Conservation (phyloP, 2,888 invertebrate genomes). For the Serripes groenlandicus region DNA sequence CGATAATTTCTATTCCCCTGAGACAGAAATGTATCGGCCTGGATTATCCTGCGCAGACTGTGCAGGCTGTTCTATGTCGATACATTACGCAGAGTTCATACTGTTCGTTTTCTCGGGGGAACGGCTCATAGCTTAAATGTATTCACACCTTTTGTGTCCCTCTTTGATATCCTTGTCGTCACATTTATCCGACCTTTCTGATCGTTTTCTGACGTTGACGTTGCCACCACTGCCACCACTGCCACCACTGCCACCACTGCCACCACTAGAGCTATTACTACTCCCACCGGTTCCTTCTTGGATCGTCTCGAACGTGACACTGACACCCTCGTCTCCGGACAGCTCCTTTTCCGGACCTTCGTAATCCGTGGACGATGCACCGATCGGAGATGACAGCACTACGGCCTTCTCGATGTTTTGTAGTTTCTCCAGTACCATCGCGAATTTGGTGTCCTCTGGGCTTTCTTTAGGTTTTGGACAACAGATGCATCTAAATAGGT, state of each 20-base stretch:
- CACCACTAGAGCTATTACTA: neutral
- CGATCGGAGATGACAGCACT: neutral
- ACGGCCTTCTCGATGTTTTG: conserved; percentile 67
- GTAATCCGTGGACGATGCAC: neutral
- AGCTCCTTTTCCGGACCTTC: conserved; percentile 24
- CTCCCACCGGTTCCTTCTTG: conserved; percentile 28
- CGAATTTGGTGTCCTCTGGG: conserved; percentile 67
- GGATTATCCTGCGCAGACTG: neutral
- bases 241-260: neutral
- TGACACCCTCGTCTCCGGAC: conserved; percentile 52
- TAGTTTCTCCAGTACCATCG: conserved; percentile 72
- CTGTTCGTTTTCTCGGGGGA: neutral
- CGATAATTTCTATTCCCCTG: no score
- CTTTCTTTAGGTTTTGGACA: conserved; percentile 76
- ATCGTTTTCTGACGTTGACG: neutral
- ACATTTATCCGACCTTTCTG: no score
- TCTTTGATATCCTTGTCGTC: conserved; percentile 3
- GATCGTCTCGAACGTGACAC: conserved; percentile 51
- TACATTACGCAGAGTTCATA: neutral
- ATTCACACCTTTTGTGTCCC: neutral
- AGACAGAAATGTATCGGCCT: neutral
- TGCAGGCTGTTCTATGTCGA: neutral
- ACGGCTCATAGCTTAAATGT: neutral
- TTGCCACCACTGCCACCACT: neutral
- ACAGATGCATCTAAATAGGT: conserved; percentile 79